Conservation (phyloP, 1,140 invertebrate species). For the Neomicropteryx cornuta region DNA sequence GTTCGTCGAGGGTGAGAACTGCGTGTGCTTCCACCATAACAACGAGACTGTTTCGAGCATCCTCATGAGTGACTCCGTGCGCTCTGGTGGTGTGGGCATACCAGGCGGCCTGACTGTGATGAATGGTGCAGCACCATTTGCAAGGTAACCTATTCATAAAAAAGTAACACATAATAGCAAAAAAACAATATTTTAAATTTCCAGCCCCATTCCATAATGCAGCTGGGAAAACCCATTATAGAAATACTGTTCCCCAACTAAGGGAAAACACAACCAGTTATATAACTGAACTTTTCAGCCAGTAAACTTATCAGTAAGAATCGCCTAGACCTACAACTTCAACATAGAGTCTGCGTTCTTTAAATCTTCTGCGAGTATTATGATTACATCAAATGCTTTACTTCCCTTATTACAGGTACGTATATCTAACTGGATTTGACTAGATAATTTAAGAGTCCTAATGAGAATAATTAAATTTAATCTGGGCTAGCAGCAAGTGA, state of each 20-base stretch:
- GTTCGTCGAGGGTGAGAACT: constrained; percentile 40
- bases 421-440: too few relatives aligned
- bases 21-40: constrained; percentile 53
- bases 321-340: too few relatives aligned
- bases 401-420: too few relatives aligned
- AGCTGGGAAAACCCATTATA: background rate
- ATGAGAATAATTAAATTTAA: too few relatives aligned
- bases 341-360: too few relatives aligned
- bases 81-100: constrained; percentile 43
- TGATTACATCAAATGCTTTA: too few relatives aligned
- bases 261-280: background rate
- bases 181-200: background rate
- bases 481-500: too few relatives aligned
- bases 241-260: background rate
- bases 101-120: constrained; percentile 46
- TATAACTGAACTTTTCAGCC: constrained; percentile 1
- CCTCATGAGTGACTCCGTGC: constrained; percentile 42
- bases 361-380: too few relatives aligned
- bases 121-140: constrained; percentile 44
- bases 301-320: too few relatives aligned
- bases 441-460: too few relatives aligned
- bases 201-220: background rate
- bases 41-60: constrained; percentile 46
- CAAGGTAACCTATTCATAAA: constrained; percentile 39
- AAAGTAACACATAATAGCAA: background rate